These are phyloP conservation scores for Agriopis leucophaearia DNA, from an alignment of 2,888 invertebrate genomes.

Conservation along the genomic window DNA sequence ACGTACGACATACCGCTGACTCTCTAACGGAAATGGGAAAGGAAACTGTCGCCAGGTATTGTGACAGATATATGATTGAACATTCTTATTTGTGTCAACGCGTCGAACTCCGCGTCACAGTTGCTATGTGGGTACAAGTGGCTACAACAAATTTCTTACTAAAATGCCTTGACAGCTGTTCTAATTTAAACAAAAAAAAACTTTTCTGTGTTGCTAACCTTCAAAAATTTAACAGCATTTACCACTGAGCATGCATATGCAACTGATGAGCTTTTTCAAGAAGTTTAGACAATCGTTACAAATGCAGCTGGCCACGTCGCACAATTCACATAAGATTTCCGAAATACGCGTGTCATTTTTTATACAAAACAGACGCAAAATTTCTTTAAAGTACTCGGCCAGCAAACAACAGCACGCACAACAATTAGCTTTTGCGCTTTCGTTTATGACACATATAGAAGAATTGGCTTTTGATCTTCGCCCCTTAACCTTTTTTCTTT, in stretches of 20 bases:
- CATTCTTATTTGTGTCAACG: too few species aligned
- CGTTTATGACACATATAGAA: slow-evolving; percentile 3
- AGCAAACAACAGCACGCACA: slow-evolving; percentile 40
- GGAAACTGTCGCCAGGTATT: too few species aligned
- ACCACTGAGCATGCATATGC: neutral
- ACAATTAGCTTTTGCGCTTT: slow-evolving; percentile 30
- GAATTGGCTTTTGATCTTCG: slow-evolving; percentile 11
- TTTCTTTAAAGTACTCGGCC: slow-evolving; percentile 38
- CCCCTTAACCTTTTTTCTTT: slow-evolving; percentile 12
- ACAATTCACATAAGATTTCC: slow-evolving; percentile 28
- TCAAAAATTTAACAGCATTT: neutral
- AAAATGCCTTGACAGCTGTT: too few species aligned
- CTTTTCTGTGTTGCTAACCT: too few species aligned
- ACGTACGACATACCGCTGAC: too few species aligned
- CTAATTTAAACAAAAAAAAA: too few species aligned
- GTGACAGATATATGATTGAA: too few species aligned
- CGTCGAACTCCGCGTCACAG: too few species aligned
- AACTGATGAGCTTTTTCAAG: neutral
- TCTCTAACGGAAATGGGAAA: too few species aligned
- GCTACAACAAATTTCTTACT: too few species aligned
- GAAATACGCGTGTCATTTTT: slow-evolving; percentile 22
- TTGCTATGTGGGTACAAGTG: too few species aligned
- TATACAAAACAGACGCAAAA: slow-evolving; percentile 13
- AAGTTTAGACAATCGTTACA: slow-evolving; percentile 35
- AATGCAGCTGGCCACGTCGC: slow-evolving; percentile 13